Base-by-base conservation (phyloP, 2,797 vertebrate genomes). In the Thaleichthys pacificus region DNA sequence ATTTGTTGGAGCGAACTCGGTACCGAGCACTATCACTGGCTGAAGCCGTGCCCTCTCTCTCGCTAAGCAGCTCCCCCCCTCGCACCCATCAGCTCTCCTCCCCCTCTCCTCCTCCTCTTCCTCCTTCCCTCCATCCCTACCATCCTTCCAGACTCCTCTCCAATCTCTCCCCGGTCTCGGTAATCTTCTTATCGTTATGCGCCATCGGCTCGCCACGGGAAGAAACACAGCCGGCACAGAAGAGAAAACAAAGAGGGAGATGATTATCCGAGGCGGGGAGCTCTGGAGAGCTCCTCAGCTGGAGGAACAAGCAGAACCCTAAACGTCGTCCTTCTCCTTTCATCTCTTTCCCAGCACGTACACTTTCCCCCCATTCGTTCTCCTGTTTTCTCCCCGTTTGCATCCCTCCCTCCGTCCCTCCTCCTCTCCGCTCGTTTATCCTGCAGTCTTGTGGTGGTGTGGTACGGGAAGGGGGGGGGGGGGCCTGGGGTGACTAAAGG, bases 1-100 rank as follows among this genome's bases (percentile, higher is more conserved):
- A 87, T 87, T 87, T 88, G 86, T 82, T 85, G 78, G 72, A 85
- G 89, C 77, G 54, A 42, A 51, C 79, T 63, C 74, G 77, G 79
- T 63, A 73, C 72, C 79, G 67, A 85, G 78, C 79, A 67, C 75
- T 64, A 77, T 65, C 77, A 17, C 66, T 72, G 30, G 58, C 72
- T 38, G 49, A 26, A 12, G 49, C 51, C n/a, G 17, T 67, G 72
- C 26, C 54, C 28, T 61, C 51, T 42, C n/a, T 19, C 63, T 42
- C 8, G 6, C 38, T 65, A 19, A n/a, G 26, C 15, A 11, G 24
- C 4, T 56, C 24, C 7, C 35, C 35, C 22, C 24, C 32, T 51
- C 65, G 49, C 69, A 22, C 65, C 51, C 54, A 60, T 67, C 61
- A 28, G 42, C 17, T 74, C 57, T 30, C 75, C 77, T 70, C 76